Conservation (phyloP, 1,140 invertebrate genomes). For the Planococcus citri region DNA sequence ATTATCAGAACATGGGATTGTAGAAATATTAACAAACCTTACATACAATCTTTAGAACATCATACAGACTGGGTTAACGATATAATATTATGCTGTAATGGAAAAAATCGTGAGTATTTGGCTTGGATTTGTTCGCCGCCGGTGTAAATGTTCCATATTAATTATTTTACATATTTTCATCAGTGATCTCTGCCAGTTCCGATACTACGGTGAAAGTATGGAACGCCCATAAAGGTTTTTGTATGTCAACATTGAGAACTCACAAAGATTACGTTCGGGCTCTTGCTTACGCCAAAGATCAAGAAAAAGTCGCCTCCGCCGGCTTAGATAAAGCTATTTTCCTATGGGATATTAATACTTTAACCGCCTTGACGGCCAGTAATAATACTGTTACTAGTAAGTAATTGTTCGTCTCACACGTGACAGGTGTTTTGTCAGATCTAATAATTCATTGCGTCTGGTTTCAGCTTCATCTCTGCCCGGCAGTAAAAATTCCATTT, state of each 20-base stretch:
- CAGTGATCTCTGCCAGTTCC: constrained; percentile 96
- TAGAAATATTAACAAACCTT: constrained; percentile 58
- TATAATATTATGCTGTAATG: constrained; percentile 92
- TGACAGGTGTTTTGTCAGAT: too few species aligned
- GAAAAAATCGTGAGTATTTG: constrained; percentile 68
- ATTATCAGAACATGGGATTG: constrained; percentile 96
- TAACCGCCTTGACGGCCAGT: constrained; percentile 91
- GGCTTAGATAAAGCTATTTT: constrained; percentile 95
- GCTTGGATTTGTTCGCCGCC: neutral
- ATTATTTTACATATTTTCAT: too few species aligned
- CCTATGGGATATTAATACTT: constrained; percentile 97
- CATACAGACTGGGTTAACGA: constrained; percentile 99
- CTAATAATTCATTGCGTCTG: constrained; percentile 10
- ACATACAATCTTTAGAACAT: constrained; percentile 91
- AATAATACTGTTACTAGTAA: constrained; percentile 98
- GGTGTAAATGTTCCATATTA: constrained; percentile 20
- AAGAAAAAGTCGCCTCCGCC: constrained; percentile 93
- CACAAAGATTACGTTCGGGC: constrained; percentile 99
- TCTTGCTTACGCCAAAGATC: constrained; percentile 95
- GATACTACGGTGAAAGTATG: constrained; percentile 99
- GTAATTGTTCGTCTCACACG: constrained; percentile 27
- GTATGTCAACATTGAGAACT: constrained; percentile 91
- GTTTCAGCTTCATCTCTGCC: constrained; percentile 79
- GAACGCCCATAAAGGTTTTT: constrained; percentile 99
- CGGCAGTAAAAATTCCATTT: constrained; percentile 97